Evolutionary conservation across 2,888 invertebrate species (phyloP).

Genomic region (Drosophila mimica): DNA sequence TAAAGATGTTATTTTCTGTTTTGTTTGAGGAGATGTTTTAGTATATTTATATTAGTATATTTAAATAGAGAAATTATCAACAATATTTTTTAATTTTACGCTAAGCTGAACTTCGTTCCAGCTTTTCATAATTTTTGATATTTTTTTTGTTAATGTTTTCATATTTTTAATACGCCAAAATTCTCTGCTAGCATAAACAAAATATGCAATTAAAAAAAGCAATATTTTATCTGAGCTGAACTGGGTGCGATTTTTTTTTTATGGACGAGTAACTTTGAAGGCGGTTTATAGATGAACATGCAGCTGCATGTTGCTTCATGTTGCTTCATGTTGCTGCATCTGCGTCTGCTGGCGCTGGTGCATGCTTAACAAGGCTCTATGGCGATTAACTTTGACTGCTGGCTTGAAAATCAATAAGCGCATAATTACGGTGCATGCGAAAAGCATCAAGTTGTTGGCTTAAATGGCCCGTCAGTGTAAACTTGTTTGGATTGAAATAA

Average conservation of each 20-base stretch:
- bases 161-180: background rate
- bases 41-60: background rate
- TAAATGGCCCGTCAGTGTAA: conserved; percentile 18
- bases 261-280: background rate
- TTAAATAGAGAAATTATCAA: background rate
- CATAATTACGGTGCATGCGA: conserved; percentile 61
- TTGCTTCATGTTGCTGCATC: background rate
- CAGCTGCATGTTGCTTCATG: conserved; percentile 12
- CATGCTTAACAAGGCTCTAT: conserved; percentile 57
- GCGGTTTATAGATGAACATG: background rate
- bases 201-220: background rate
- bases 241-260: conserved; percentile 18
- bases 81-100: background rate
- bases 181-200: background rate
- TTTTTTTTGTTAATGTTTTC: background rate
- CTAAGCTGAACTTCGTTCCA: too few relatives aligned
- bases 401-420: conserved; percentile 68
- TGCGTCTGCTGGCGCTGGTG: conserved; percentile 23
- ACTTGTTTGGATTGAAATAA: conserved; percentile 69
- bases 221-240: background rate
- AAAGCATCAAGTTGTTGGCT: conserved; percentile 22
- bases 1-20: background rate
- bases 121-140: background rate
- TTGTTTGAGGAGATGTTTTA: too few relatives aligned
- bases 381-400: conserved; percentile 55